Percentiles rank a stretch among this genome's conserved stretches.
These are phyloP conservation scores for Tipula vernalis DNA, from an alignment of 2,888 invertebrate species.

Conservation along the genomic window DNA sequence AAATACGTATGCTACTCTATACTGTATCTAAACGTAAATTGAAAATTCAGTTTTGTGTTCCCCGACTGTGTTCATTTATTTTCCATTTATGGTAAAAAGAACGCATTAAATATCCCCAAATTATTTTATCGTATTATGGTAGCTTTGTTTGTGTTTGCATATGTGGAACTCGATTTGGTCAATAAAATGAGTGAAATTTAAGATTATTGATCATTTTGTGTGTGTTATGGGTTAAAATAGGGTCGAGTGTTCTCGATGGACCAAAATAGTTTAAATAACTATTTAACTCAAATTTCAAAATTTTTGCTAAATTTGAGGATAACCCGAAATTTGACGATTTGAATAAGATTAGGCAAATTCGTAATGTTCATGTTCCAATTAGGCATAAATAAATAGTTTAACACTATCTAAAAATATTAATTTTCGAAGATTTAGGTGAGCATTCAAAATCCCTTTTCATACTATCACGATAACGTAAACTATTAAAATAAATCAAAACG, in stretches of 20 bases:
- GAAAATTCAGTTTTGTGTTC: background rate
- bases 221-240: background rate
- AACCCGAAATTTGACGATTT: too few relatives aligned
- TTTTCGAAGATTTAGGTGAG: too few relatives aligned
- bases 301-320: too few relatives aligned
- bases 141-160: background rate
- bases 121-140: background rate
- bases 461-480: too few relatives aligned
- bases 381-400: too few relatives aligned
- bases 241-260: background rate
- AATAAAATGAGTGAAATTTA: background rate
- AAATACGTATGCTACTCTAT: background rate
- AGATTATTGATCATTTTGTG: background rate
- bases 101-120: background rate
- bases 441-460: too few relatives aligned
- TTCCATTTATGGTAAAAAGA: background rate
- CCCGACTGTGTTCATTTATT: background rate
- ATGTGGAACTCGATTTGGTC: background rate
- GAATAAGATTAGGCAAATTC: too few relatives aligned
- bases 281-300: too few relatives aligned
- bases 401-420: too few relatives aligned
- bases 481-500: too few relatives aligned
- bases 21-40: background rate
- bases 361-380: too few relatives aligned
- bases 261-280: too few relatives aligned